Conservation (phyloP, 1,140 invertebrate species). For the Nymphalis io region DNA sequence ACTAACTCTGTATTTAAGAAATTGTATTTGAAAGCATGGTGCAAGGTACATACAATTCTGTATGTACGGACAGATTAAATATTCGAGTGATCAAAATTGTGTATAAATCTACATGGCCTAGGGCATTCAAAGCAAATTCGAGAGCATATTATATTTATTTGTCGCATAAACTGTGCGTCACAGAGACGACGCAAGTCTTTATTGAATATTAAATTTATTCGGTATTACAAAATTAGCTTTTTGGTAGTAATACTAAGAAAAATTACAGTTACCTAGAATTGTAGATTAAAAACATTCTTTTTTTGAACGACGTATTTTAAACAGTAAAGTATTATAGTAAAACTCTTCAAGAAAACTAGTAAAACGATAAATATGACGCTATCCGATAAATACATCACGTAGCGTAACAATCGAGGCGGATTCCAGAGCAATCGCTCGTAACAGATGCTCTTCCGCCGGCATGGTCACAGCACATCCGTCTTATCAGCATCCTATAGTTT, state of each 20-base stretch:
- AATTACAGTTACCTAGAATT: no score
- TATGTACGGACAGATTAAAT: not conserved
- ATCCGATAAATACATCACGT: constrained; percentile 13
- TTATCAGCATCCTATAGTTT: constrained; percentile 12
- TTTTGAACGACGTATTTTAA: not conserved
- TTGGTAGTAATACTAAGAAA: no score
- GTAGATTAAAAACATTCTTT: no score
- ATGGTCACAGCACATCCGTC: constrained; percentile 14
- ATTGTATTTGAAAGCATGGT: not conserved
- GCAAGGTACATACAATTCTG: not conserved
- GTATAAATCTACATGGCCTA: constrained; percentile 2
- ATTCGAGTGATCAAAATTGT: constrained; percentile 4
- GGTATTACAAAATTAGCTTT: no score
- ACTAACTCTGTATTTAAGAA: no score
- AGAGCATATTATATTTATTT: constrained; percentile 1
- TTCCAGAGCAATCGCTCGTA: constrained; percentile 52
- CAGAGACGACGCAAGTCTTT: not conserved
- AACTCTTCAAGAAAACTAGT: not conserved
- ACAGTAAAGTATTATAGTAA: not conserved
- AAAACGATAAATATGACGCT: not conserved
- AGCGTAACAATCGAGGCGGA: constrained; percentile 34
- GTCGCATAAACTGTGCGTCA: not conserved
- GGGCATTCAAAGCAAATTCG: constrained; percentile 5
- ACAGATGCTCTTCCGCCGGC: constrained; percentile 27
- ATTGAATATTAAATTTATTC: no score